phyloP scores from a whole-genome alignment of 2,113 vertebrate species.

The Camelus bactrianus region DNA sequence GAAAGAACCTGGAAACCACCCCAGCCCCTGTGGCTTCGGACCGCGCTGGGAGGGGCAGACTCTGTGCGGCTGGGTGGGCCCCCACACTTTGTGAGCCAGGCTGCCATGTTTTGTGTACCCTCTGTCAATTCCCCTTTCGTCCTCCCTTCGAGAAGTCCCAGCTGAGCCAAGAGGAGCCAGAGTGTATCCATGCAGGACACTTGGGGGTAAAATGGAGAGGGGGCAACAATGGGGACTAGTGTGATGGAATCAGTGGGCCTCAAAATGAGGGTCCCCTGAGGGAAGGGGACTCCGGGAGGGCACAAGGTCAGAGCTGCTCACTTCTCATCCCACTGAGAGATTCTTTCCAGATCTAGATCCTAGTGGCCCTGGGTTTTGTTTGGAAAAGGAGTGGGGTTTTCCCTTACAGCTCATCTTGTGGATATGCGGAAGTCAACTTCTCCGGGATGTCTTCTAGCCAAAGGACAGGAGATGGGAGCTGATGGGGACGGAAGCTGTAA shows the following conservation, averaged over 20 bases:
- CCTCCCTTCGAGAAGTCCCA: conserved; percentile 1
- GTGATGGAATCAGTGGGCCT: neutral
- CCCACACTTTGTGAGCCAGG: neutral
- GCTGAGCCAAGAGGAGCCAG: neutral
- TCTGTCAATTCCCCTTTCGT: conserved; percentile 23
- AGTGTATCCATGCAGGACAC: neutral
- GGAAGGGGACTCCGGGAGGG: neutral
- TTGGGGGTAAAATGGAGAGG: neutral
- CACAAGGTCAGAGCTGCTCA: conserved; percentile 41
- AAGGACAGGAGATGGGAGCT: conserved; percentile 1
- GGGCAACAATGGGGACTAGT: neutral
- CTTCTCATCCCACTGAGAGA: neutral
- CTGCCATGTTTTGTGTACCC: neutral
- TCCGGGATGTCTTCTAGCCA: neutral
- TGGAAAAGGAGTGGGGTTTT: neutral
- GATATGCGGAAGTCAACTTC: neutral
- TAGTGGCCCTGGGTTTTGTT: neutral
- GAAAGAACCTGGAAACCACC: neutral
- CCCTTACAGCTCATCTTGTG: neutral
- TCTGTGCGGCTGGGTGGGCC: neutral
- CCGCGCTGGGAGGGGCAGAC: neutral
- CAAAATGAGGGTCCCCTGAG: conserved; percentile 4
- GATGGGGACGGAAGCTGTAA: neutral
- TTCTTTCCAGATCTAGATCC: neutral
- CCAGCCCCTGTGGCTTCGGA: neutral